Percentiles rank a stretch among this genome's conserved stretches.
Evolutionary conservation across 2,113 vertebrate genomes (phyloP).

Genomic region (Mormoops blainvillei): DNA sequence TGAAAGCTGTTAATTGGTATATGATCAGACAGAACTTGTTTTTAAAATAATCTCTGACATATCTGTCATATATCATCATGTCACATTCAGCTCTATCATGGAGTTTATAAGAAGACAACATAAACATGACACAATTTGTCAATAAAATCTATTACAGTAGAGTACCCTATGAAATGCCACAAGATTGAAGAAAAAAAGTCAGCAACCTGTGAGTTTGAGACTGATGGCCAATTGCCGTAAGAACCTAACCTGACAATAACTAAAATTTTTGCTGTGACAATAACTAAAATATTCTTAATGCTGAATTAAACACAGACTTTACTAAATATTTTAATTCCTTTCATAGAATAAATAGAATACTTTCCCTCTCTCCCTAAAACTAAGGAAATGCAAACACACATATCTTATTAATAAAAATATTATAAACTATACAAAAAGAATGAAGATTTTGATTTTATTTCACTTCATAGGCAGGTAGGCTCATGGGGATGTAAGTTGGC

Average conservation of each 20-base stretch:
- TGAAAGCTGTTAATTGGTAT: slow-evolving; percentile 74
- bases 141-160: slow-evolving; percentile 51
- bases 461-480: not conserved
- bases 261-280: not conserved
- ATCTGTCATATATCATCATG: slow-evolving; percentile 75
- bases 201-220: not conserved
- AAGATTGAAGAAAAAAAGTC: not conserved
- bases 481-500: not conserved
- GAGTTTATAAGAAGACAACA: slow-evolving; percentile 65
- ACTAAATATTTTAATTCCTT: not conserved
- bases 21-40: slow-evolving; percentile 72
- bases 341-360: not conserved
- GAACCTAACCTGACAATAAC: not conserved
- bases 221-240: not conserved
- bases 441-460: not conserved
- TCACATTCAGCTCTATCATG: slow-evolving; percentile 66
- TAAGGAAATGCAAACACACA: not conserved
- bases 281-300: not conserved
- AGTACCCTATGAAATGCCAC: not conserved
- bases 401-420: not conserved
- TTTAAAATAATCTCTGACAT: slow-evolving; percentile 77
- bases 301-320: not conserved
- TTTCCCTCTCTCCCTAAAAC: not conserved
- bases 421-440: not conserved
- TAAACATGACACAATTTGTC: slow-evolving; percentile 70